Conservation (phyloP, 1,140 invertebrate genomes). For the Heterodera carotae region DNA sequence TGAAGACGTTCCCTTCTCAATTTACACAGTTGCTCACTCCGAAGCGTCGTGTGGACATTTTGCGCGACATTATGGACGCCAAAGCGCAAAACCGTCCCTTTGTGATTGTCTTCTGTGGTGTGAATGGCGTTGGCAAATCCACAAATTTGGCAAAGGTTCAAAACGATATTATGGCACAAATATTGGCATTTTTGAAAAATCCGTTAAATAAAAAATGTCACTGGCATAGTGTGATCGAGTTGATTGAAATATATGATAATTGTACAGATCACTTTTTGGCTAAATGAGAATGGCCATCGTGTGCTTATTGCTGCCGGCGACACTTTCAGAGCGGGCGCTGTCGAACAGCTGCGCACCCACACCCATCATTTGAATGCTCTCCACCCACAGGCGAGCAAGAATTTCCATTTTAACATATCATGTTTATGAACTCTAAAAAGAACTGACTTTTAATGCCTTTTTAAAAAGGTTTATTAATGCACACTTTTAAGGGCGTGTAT, state of each 20-base stretch:
- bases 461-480: neutral
- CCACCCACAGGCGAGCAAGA: constrained; percentile 73
- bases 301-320: constrained; percentile 98
- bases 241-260: neutral
- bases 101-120: constrained; percentile 95
- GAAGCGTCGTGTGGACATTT: constrained; percentile 89
- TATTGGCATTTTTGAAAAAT: too few relatives aligned
- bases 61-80: constrained; percentile 90
- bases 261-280: constrained; percentile 89
- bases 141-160: constrained; percentile 90
- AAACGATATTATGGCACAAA: constrained; percentile 62
- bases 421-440: too few relatives aligned
- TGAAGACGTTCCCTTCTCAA: too few relatives aligned
- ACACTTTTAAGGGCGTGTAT: constrained; percentile 76
- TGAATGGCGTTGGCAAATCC: constrained; percentile 99
- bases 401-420: neutral
- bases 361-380: constrained; percentile 88
- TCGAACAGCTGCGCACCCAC: constrained; percentile 95
- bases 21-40: constrained; percentile 81
- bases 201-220: too few relatives aligned
- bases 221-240: too few relatives aligned
- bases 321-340: constrained; percentile 97
- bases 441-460: too few relatives aligned
- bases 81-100: constrained; percentile 81
- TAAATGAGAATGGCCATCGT: constrained; percentile 93